Evolutionary conservation across 2,113 vertebrate genomes (phyloP).

Genomic region (Platycercus adscitus): DNA sequence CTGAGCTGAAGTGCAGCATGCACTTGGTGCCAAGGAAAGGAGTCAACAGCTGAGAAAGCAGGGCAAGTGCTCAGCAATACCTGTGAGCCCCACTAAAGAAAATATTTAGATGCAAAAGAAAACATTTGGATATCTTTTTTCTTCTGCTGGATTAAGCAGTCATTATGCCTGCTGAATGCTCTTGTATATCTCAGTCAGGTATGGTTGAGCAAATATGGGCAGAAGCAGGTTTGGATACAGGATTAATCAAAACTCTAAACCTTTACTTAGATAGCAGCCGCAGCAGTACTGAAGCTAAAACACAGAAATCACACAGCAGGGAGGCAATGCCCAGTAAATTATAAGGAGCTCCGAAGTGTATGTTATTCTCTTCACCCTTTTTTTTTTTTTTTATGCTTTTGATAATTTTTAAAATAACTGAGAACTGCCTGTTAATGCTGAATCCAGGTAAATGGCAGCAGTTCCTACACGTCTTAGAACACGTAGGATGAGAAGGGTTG

Average conservation of each 20-base stretch:
- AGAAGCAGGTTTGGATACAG: not conserved
- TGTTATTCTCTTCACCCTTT: not conserved
- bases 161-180: not conserved
- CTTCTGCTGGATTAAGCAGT: not conserved
- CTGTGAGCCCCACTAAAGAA: not conserved
- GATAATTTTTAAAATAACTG: slow-evolving; percentile 3
- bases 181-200: not conserved
- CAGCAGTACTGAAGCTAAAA: slow-evolving; percentile 14
- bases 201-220: not conserved
- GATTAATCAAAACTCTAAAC: not conserved
- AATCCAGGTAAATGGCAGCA: not conserved
- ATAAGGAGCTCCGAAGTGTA: not conserved
- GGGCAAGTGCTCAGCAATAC: not conserved
- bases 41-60: not conserved
- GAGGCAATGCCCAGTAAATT: slow-evolving; percentile 13
- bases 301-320: slow-evolving; percentile 24
- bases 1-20: not conserved
- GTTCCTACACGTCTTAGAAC: not conserved
- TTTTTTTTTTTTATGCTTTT: not conserved
- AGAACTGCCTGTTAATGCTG: not conserved
- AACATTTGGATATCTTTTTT: not conserved
- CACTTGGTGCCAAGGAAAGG: not conserved
- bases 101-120: not conserved
- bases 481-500: not conserved
- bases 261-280: not conserved